These are phyloP conservation scores for Hydropsyche tenuis DNA, from an alignment of 1,140 invertebrate species.

Conservation along the genomic window DNA sequence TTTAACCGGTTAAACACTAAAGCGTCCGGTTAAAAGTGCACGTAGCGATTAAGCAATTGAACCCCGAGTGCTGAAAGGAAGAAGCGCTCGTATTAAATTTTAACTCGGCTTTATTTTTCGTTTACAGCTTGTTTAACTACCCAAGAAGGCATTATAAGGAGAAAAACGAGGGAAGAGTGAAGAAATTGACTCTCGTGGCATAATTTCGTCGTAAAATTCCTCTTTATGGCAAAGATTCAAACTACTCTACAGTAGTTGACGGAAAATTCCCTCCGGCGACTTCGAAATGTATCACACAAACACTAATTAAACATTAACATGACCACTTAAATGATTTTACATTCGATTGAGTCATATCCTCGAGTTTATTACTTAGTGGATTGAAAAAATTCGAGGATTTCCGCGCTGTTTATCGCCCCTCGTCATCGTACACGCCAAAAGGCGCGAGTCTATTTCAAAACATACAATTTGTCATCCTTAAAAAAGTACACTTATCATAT, in stretches of 20 bases:
- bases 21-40: slow-evolving; percentile 13
- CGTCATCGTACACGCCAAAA: slow-evolving; percentile 36
- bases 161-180: neutral
- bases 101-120: slow-evolving; percentile 1
- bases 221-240: neutral
- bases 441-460: slow-evolving; percentile 47
- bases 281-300: too few relatives aligned
- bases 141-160: neutral
- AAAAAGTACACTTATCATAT: slow-evolving; percentile 45
- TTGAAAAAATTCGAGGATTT: slow-evolving; percentile 36
- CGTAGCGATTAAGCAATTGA: slow-evolving; percentile 19
- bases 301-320: too few relatives aligned
- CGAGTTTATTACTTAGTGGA: too few relatives aligned
- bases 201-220: neutral
- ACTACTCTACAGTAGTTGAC: neutral
- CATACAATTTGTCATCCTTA: slow-evolving; percentile 48
- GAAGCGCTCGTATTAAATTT: slow-evolving; percentile 1
- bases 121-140: slow-evolving; percentile 24
- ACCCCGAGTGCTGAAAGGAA: neutral
- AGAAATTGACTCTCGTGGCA: neutral
- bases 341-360: too few relatives aligned
- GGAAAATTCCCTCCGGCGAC: too few relatives aligned
- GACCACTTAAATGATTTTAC: too few relatives aligned
- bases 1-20: neutral
- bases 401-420: slow-evolving; percentile 37